phyloP scores from a whole-genome alignment of 37 sponge, comb jelly and placozoan species.

The Eunapius fragilis region DNA sequence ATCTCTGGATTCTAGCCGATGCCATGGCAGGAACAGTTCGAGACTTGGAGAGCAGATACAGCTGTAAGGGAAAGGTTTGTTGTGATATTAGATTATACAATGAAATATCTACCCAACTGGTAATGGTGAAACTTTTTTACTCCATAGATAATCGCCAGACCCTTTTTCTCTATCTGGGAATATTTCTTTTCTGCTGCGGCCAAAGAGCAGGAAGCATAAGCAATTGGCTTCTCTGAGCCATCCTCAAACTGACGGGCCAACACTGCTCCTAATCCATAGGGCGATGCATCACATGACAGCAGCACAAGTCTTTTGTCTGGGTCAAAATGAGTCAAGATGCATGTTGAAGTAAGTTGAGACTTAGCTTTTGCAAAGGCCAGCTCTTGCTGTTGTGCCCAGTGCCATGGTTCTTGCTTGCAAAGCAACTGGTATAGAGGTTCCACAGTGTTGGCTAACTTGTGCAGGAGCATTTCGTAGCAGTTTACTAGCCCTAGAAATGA shows the following conservation, averaged over 20 bases:
- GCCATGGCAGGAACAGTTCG: too few species aligned
- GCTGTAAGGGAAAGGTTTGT: too few species aligned
- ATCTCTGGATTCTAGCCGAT: too few species aligned
- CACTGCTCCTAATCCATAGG: conserved; percentile 45
- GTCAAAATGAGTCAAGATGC: neutral
- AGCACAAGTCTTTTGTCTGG: too few species aligned
- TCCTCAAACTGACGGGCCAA: conserved; percentile 15
- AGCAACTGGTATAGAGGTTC: conserved; percentile 28
- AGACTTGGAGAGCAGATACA: too few species aligned
- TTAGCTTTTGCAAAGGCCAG: neutral
- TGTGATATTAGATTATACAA: too few species aligned
- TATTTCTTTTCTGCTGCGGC: conserved; percentile 15
- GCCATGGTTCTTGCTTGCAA: neutral
- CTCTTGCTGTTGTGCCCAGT: neutral
- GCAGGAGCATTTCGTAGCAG: conserved; percentile 21
- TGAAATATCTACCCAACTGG: too few species aligned
- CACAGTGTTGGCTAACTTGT: neutral
- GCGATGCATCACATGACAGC: conserved; percentile 27
- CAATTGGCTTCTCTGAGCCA: conserved; percentile 20
- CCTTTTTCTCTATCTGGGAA: conserved; percentile 32
- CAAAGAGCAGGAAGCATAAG: conserved; percentile 18
- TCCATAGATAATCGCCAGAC: conserved; percentile 31
- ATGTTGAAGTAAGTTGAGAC: neutral
- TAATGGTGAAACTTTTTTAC: conserved; percentile 34
- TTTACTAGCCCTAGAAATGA: conserved; percentile 34